These are phyloP conservation scores for Hermaeophaga mercurialis DNA, from an alignment of 2,888 invertebrate genomes.

Conservation along the genomic window DNA sequence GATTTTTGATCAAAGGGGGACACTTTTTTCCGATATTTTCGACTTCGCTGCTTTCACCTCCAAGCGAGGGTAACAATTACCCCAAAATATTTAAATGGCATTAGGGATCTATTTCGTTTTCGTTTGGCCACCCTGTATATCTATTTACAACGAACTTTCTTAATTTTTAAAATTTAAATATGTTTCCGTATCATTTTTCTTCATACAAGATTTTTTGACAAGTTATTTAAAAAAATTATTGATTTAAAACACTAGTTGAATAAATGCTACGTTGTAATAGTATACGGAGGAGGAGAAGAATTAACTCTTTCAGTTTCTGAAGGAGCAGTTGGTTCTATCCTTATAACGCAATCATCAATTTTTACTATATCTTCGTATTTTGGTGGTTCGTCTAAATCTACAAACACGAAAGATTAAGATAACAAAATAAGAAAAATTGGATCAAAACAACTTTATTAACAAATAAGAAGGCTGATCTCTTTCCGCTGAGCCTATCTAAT, in stretches of 20 bases:
- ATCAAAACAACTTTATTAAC: background rate
- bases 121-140: too few relatives aligned
- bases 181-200: background rate
- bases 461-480: background rate
- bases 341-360: slow-evolving; percentile 15
- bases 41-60: too few relatives aligned
- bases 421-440: slow-evolving; percentile 6
- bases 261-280: slow-evolving; percentile 24
- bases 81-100: too few relatives aligned
- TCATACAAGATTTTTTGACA: background rate
- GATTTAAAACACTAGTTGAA: background rate
- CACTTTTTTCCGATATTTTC: too few relatives aligned
- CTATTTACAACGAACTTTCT: too few relatives aligned
- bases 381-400: slow-evolving; percentile 46
- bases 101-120: too few relatives aligned
- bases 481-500: background rate
- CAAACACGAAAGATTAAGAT: slow-evolving; percentile 22
- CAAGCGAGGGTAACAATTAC: too few relatives aligned
- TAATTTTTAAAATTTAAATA: too few relatives aligned
- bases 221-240: background rate
- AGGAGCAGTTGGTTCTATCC: slow-evolving; percentile 4
- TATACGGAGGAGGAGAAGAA: slow-evolving; percentile 29
- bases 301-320: slow-evolving; percentile 7
- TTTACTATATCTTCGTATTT: slow-evolving; percentile 50
- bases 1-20: too few relatives aligned